Evolutionary conservation across 2,888 invertebrate species (phyloP), one percentile per base, ranked within the genome.

Genomic region (Neoascia interrupta): DNA sequence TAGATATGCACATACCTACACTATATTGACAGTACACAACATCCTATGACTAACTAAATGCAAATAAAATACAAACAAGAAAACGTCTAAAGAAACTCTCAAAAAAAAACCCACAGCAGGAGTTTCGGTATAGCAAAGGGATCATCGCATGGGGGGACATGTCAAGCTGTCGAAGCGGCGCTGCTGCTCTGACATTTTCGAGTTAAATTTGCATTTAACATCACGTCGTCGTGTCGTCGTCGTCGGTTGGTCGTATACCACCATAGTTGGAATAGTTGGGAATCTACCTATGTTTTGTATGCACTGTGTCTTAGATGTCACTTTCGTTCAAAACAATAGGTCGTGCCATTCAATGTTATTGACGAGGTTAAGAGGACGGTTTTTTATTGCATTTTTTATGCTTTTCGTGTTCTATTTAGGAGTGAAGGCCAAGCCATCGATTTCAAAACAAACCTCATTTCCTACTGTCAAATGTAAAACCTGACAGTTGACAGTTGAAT

Each of bases 121-220:
- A 11, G 16, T 10, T 21, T 41, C 8, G 21, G 21, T 53, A 37
- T 43, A 23, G 49, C 2, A 8, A 49, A 51, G 18, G 47, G 37
- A 58, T 41, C 41, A 36, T 4, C 8, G 26, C 36, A 37, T 10
- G 18, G 15, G 21, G 56, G 26, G 58, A 70, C 76, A 54, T 70
- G 63, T 72, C 64, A 54, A 76, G 60, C 72, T 76, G 76, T 76
- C 72, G 54, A 64, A 72, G 58, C 47, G 76, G 76, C 76, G 72
- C 58, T 64, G 64, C 63, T 53, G 39, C 34, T 37, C 11, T 72
- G 76, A 75, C 75, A 75, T 63, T 63, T 31, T n/a, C 70, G 51
- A 51, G 69, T 53, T 11, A 21, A 76, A 72, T 72, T 72, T 66
- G 49, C 76, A 76, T 76, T 64, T 49, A 72, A 72, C 51, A 56